These are phyloP conservation scores for Drosophila burlai DNA, from an alignment of 1,140 invertebrate species.

Conservation along the genomic window DNA sequence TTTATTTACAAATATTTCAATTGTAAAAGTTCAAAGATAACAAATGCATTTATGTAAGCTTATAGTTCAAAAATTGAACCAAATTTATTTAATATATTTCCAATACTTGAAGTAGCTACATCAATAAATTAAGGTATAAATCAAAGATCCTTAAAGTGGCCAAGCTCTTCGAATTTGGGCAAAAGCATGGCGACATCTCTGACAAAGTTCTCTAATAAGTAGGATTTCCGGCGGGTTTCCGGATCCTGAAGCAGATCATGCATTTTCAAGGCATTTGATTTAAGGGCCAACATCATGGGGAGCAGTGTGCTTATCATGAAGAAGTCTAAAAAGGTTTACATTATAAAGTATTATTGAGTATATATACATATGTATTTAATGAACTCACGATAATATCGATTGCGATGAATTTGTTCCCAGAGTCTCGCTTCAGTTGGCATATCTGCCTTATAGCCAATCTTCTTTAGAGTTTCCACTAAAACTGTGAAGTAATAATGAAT, in stretches of 20 bases:
- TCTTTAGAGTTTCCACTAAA: slow-evolving; percentile 50
- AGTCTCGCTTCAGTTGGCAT: slow-evolving; percentile 42
- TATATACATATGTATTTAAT: neutral
- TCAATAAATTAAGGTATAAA: no score
- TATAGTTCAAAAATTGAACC: no score
- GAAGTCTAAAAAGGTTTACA: slow-evolving; percentile 36
- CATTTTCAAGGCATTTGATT: slow-evolving; percentile 9
- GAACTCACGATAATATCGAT: slow-evolving; percentile 50
- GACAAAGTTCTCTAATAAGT: slow-evolving; percentile 21
- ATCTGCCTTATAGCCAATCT: slow-evolving; percentile 52
- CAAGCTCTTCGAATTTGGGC: slow-evolving; percentile 47
- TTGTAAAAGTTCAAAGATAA: no score
- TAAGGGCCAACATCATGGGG: slow-evolving; percentile 32
- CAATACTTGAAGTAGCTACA: no score
- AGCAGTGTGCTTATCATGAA: slow-evolving; percentile 43
- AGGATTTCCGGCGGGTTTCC: slow-evolving; percentile 28
- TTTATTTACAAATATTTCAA: no score
- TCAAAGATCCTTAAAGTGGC: slow-evolving; percentile 41
- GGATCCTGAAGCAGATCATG: slow-evolving; percentile 17
- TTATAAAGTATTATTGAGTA: neutral
- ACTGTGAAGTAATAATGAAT: slow-evolving; percentile 51
- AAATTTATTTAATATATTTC: no score
- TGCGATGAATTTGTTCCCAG: slow-evolving; percentile 34
- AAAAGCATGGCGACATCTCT: slow-evolving; percentile 45
- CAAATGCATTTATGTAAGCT: no score